These are phyloP conservation scores for Sinocyclocheilus maitianheensis DNA, from an alignment of 2,113 vertebrate genomes.

Conservation along the genomic window DNA sequence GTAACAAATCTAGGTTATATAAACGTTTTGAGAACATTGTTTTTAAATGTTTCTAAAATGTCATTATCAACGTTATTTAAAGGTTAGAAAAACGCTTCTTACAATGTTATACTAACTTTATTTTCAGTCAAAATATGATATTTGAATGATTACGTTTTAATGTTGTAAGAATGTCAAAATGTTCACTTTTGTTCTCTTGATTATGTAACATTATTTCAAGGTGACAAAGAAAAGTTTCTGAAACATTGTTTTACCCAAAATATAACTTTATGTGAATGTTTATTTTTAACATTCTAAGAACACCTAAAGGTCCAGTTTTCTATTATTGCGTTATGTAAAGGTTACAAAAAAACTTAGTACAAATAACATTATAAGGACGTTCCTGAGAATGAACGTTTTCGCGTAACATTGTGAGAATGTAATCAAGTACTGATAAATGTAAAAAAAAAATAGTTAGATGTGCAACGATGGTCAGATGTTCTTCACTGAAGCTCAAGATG, in stretches of 20 bases:
- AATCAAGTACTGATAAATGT: no score
- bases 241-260: no score
- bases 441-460: not conserved
- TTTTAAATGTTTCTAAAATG: not conserved
- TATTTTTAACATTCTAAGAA: not conserved
- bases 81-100: not conserved
- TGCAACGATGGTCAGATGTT: not conserved
- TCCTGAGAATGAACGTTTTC: no score
- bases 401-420: no score
- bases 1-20: not conserved
- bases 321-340: no score
- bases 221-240: no score
- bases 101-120: no score
- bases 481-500: not conserved
- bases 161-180: not conserved
- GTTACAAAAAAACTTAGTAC: no score
- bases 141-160: not conserved
- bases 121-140: no score
- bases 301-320: not conserved
- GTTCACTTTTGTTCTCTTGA: not conserved
- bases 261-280: not conserved
- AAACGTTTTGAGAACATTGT: not conserved
- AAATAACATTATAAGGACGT: no score
- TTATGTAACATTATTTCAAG: no score
- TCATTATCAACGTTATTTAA: not conserved